Evolutionary conservation across 2,113 vertebrate genomes (phyloP), one percentile per base, ranked within the genome.

Genomic region (Stictonetta naevosa): DNA sequence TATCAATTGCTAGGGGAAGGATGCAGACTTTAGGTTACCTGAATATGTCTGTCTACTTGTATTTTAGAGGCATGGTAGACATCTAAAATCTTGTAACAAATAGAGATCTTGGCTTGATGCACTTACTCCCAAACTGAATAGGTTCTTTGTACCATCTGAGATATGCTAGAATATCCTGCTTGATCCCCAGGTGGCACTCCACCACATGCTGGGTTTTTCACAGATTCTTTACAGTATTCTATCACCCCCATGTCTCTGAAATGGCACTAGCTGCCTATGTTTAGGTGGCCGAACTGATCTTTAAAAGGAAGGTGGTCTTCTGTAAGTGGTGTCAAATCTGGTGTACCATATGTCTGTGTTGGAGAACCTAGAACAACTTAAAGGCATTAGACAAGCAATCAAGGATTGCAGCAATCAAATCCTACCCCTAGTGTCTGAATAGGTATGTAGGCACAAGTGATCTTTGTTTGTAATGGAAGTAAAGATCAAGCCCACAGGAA

Each of bases 271-370:
- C 12, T 69, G 18, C 44, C 28, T 20, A 4, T 38, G 22, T 77
- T 60, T 58, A 58, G 33, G 15, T 62, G 13, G 29, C 34, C 29
- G 11, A 87, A 62, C 17, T 53, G 11, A n/a, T 17, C 8, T 56
- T 86, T 55, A 20, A 52, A 72, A 92, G 22, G 55, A 71, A 72
- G 25, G n/a, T 22, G 11, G 3, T 69, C 86, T 81, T 50, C 21
- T 52, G 2, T 14, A 36, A 13, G 9, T 38, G 71, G 16, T 28
- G 25, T 42, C 38, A 48, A 8, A 44, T 79, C 58, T 86, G 25
- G 6, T 26, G 34, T 22, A 56, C 9, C 46, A 26, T 0, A 1
- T 52, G 26, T 19, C 19, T 19, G 1, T 36, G 6, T 3, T 83
- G 20, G 28, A 11, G 23, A 64, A 62, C 12, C 3, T 28, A 56